Evolutionary conservation across 2,888 invertebrate species (phyloP).

Genomic region (Seira sanloemensis): DNA sequence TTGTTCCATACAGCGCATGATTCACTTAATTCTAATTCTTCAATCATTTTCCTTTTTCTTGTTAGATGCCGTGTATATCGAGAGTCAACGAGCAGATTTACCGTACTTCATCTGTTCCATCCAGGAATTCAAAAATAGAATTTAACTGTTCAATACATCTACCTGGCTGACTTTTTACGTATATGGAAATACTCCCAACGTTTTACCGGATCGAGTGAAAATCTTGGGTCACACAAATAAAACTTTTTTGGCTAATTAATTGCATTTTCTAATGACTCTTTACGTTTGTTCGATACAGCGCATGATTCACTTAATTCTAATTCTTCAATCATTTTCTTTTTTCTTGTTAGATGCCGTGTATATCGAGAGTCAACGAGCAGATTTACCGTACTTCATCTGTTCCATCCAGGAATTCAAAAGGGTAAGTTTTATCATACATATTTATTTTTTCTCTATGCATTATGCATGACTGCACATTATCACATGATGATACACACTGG

Average conservation of each 20-base stretch:
- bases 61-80: conserved; percentile 77
- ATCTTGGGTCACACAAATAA: too few species aligned
- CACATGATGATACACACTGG: conserved; percentile 41
- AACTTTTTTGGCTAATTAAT: too few species aligned
- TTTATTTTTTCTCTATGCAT: conserved; percentile 27
- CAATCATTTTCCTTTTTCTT: conserved; percentile 62
- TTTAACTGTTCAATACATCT: too few species aligned
- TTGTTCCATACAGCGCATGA: too few species aligned
- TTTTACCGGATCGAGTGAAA: too few species aligned
- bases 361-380: conserved; percentile 76
- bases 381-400: conserved; percentile 77
- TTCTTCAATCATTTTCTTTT: conserved; percentile 44
- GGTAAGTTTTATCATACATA: conserved; percentile 75
- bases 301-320: background rate
- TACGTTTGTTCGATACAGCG: too few species aligned
- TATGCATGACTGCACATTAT: conserved; percentile 59
- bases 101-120: conserved; percentile 77
- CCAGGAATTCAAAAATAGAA: conserved; percentile 76
- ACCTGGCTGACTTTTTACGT: too few species aligned
- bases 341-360: conserved; percentile 76
- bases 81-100: conserved; percentile 76
- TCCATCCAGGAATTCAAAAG: conserved; percentile 76
- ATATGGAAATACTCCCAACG: too few species aligned
- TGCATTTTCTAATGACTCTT: too few species aligned
- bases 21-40: conserved; percentile 12